phyloP scores from a whole-genome alignment of 2,888 invertebrate genomes.

The Allolobophora icterica region DNA sequence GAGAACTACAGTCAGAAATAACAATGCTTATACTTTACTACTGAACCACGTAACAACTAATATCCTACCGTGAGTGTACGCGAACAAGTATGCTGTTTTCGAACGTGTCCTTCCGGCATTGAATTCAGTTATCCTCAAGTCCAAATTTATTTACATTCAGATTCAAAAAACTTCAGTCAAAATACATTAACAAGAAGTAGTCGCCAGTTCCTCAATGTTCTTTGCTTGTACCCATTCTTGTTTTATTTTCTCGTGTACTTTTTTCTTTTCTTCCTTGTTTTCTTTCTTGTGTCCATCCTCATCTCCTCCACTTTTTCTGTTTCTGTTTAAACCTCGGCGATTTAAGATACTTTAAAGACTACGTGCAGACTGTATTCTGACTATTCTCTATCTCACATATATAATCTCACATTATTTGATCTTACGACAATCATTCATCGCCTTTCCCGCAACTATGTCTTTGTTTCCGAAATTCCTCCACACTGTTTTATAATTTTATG shows the following conservation, averaged over 20 bases:
- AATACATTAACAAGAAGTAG: neutral
- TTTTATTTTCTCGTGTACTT: no score
- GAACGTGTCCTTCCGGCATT: neutral
- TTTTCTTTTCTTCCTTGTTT: neutral
- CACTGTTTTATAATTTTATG: constrained; percentile 17
- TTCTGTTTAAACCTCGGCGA: neutral
- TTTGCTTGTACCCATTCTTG: neutral
- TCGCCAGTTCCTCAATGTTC: neutral
- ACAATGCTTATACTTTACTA: neutral
- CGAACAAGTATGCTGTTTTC: neutral
- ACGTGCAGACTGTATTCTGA: no score
- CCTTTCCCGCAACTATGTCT: constrained; percentile 7
- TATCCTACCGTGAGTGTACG: neutral
- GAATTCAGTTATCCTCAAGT: neutral
- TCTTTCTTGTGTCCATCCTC: neutral
- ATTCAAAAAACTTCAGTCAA: neutral
- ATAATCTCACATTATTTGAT: no score
- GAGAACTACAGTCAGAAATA: neutral
- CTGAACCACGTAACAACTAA: no score
- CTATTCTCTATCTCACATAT: no score
- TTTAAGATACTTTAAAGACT: neutral
- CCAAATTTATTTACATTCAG: neutral
- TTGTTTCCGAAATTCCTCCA: neutral
- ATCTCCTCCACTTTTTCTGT: no score
- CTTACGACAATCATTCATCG: neutral